A percentile compares a stretch with the other conserved stretches of the same genome.
These are phyloP conservation scores for Zygothrica quintamaculata DNA, from an alignment of 2,888 invertebrate species.

Conservation along the genomic window DNA sequence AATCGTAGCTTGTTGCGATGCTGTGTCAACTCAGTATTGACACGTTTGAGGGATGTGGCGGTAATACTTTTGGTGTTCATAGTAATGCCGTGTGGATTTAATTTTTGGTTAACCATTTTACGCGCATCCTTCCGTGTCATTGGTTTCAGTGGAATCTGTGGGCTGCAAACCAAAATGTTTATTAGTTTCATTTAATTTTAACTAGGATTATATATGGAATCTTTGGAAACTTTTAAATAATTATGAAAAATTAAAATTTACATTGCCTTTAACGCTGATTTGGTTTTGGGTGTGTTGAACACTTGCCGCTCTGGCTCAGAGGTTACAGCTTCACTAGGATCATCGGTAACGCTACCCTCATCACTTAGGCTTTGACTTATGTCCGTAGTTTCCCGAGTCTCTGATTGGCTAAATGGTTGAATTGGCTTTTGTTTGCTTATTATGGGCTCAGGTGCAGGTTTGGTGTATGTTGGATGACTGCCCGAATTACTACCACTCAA, in stretches of 20 bases:
- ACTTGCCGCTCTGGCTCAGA: constrained; percentile 45
- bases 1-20: constrained; percentile 67
- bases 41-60: constrained; percentile 50
- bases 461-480: constrained; percentile 57
- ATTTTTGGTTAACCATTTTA: constrained; percentile 56
- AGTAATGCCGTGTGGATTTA: constrained; percentile 63
- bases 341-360: constrained; percentile 38
- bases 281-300: constrained; percentile 20
- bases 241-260: constrained; percentile 38
- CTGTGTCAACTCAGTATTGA: constrained; percentile 56
- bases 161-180: constrained; percentile 8
- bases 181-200: not conserved
- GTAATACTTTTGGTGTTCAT: constrained; percentile 60
- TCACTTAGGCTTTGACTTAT: constrained; percentile 73
- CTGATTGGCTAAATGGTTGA: constrained; percentile 1
- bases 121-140: constrained; percentile 69
- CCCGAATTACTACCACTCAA: constrained; percentile 43
- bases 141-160: constrained; percentile 31
- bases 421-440: constrained; percentile 1
- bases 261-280: constrained; percentile 33
- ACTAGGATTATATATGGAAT: not conserved
- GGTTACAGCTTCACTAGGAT: constrained; percentile 30
- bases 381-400: constrained; percentile 64
- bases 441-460: constrained; percentile 5
- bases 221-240: too few relatives aligned